These are phyloP conservation scores for Tryphoninae sp. DNA, from an alignment of 2,888 invertebrate species.

Conservation along the genomic window DNA sequence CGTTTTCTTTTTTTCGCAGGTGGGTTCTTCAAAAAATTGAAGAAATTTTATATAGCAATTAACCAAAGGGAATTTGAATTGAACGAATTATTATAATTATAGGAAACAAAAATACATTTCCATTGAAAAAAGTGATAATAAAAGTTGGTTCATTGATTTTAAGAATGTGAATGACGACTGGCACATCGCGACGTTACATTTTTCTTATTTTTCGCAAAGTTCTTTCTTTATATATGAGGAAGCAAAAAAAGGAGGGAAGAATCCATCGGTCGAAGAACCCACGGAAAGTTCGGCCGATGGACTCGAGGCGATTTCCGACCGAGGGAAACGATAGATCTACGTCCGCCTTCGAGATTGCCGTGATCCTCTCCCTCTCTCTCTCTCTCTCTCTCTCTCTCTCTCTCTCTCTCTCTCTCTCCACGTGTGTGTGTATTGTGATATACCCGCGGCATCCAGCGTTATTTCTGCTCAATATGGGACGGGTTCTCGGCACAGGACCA, in stretches of 20 bases:
- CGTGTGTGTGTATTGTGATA: slow-evolving; percentile 28
- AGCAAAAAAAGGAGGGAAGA: slow-evolving; percentile 24
- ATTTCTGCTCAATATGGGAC: slow-evolving; percentile 52
- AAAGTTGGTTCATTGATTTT: too few species aligned
- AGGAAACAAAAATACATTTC: too few species aligned
- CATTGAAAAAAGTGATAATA: not conserved
- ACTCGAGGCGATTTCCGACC: slow-evolving; percentile 69
- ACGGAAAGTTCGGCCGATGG: slow-evolving; percentile 54
- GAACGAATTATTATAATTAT: too few species aligned
- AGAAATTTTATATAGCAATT: too few species aligned
- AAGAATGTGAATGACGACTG: not conserved
- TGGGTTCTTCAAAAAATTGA: not conserved
- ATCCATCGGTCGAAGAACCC: slow-evolving; percentile 63
- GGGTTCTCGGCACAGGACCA: slow-evolving; percentile 47
- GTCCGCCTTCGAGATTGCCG: slow-evolving; percentile 70
- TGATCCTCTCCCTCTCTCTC: slow-evolving; percentile 61
- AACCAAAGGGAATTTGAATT: too few species aligned
- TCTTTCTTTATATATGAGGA: slow-evolving; percentile 28
- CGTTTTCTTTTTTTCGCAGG: not conserved
- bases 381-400: slow-evolving; percentile 51
- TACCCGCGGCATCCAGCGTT: slow-evolving; percentile 44
- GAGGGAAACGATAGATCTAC: slow-evolving; percentile 71
- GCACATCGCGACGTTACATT: not conserved
- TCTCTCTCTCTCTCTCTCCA: slow-evolving; percentile 60
- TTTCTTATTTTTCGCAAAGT: slow-evolving; percentile 12